phyloP scores from a whole-genome alignment of 2,797 vertebrate species.

The Acanthiza pusilla region DNA sequence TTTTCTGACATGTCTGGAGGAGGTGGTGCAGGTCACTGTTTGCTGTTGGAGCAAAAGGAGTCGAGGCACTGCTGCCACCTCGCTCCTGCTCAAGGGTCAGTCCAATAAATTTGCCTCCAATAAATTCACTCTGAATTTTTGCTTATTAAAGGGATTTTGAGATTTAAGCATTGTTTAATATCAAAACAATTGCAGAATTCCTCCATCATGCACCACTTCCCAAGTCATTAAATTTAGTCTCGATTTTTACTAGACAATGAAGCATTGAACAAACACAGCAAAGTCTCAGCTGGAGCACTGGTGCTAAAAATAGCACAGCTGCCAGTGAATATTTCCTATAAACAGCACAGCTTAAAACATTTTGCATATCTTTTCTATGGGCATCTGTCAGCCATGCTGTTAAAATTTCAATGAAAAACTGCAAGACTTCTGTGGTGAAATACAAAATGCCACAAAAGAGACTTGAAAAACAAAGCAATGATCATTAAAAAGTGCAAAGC shows the following conservation, averaged over 20 bases:
- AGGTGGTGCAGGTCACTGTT: not conserved
- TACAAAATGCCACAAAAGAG: constrained; percentile 18
- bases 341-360: not conserved
- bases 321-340: not conserved
- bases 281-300: constrained; percentile 42
- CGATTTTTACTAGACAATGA: constrained; percentile 70
- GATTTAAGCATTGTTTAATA: constrained; percentile 3
- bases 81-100: not conserved
- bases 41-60: not conserved
- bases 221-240: constrained; percentile 46
- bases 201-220: constrained; percentile 41
- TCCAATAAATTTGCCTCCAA: not conserved
- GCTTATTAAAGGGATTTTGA: not conserved
- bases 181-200: constrained; percentile 51
- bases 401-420: not conserved
- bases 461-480: constrained; percentile 50
- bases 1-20: not conserved
- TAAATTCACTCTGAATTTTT: not conserved
- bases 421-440: not conserved
- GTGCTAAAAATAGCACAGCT: constrained; percentile 64
- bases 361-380: not conserved
- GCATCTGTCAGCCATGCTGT: constrained; percentile 5
- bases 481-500: constrained; percentile 60
- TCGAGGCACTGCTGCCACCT: not conserved
- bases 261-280: constrained; percentile 66